Evolutionary conservation across 1,140 invertebrate species (phyloP).

Genomic region (Agrilus planipennis): DNA sequence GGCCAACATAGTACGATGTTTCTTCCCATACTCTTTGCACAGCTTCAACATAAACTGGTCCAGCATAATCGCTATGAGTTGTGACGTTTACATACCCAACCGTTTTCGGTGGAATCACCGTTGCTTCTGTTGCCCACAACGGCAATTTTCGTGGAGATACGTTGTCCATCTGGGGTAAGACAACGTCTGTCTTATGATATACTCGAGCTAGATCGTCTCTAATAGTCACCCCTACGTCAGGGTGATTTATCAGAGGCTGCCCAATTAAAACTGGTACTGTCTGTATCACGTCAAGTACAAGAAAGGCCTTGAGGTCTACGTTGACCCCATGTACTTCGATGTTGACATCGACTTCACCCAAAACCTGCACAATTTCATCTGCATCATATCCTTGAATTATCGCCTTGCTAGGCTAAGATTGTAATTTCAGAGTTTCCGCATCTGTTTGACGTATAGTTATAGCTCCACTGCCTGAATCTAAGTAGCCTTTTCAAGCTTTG

Average conservation of each 20-base stretch:
- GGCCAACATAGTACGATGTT: too few species aligned
- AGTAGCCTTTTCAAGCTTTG: not conserved
- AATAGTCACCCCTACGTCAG: too few species aligned
- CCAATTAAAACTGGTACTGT: conserved; percentile 2
- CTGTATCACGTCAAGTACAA: conserved; percentile 6
- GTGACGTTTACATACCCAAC: too few species aligned
- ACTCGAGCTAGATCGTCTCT: too few species aligned
- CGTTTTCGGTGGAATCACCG: not conserved
- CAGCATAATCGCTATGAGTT: too few species aligned
- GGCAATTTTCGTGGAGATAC: too few species aligned
- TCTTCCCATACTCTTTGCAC: too few species aligned
- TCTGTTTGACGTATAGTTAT: conserved; percentile 3
- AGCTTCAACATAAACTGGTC: too few species aligned
- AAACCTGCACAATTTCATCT: not conserved
- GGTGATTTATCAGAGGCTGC: too few species aligned
- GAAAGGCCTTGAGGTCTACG: not conserved
- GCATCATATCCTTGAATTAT: conserved; percentile 6
- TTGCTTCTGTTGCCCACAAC: too few species aligned
- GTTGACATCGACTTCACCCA: not conserved
- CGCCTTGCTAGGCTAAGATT: not conserved
- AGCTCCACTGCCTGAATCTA: conserved; percentile 7
- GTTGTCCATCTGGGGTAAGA: too few species aligned
- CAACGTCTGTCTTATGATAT: too few species aligned
- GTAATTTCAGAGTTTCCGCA: not conserved
- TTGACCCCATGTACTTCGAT: conserved; percentile 3